A percentile compares a stretch with the other conserved stretches of the same genome.
Conservation (phyloP, 2,888 invertebrate genomes). For the Euplagia quadripunctaria region DNA sequence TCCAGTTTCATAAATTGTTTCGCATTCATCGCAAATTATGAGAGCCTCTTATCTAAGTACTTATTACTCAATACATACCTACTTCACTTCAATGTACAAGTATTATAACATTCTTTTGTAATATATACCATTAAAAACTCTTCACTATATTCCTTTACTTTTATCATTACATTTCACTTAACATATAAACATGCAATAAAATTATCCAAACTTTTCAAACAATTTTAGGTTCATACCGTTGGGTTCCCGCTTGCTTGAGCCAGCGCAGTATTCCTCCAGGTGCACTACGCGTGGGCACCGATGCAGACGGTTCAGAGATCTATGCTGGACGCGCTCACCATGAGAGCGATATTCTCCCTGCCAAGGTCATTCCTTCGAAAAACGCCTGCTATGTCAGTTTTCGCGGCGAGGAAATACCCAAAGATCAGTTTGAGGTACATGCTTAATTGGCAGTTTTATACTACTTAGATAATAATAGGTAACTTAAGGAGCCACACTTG, state of each 20-base stretch:
- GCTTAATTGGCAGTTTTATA: background rate
- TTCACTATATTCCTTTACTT: background rate
- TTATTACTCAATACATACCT: no score
- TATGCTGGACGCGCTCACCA: constrained; percentile 91
- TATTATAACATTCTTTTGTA: background rate
- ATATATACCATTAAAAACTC: background rate
- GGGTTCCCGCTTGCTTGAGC: constrained; percentile 83
- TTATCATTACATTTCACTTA: background rate
- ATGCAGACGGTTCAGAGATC: constrained; percentile 90
- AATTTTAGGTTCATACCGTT: constrained; percentile 81
- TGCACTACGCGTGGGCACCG: constrained; percentile 88
- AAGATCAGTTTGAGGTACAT: constrained; percentile 89
- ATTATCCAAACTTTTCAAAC: background rate
- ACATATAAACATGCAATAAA: background rate
- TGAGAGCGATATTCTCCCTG: constrained; percentile 89
- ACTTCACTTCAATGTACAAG: no score
- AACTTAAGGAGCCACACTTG: background rate
- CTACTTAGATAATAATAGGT: background rate
- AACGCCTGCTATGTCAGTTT: constrained; percentile 89
- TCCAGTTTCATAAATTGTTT: no score
- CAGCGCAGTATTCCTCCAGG: constrained; percentile 83
- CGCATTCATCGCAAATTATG: no score
- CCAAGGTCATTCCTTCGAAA: constrained; percentile 90
- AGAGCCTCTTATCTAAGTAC: no score
- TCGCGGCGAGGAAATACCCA: constrained; percentile 88